These are phyloP conservation scores for Sebastes flavidus DNA, from an alignment of 2,797 vertebrate genomes.

Conservation along the genomic window DNA sequence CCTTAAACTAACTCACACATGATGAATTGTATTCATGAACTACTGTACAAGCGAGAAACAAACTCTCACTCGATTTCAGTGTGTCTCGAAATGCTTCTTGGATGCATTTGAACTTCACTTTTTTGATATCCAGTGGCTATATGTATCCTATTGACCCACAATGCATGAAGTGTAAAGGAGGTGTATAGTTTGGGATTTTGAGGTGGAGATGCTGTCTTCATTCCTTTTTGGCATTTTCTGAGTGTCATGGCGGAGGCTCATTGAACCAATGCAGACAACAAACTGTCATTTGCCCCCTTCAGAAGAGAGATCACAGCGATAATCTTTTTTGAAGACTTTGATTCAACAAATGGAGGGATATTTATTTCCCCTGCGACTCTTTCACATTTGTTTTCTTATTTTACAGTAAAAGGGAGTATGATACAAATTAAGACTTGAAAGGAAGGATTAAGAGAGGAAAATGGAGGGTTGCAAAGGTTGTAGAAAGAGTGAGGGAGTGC, in stretches of 20 bases:
- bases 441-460: not conserved
- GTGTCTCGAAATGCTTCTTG: not conserved
- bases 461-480: not conserved
- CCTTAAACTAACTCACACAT: too few relatives aligned
- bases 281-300: not conserved
- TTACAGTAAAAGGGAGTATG: not conserved
- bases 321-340: not conserved
- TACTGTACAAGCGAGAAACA: not conserved
- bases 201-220: not conserved
- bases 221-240: not conserved
- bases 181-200: not conserved
- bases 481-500: not conserved
- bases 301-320: not conserved
- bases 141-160: not conserved
- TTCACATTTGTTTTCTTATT: conserved; percentile 1
- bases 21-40: too few relatives aligned
- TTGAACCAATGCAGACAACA: not conserved
- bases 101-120: not conserved
- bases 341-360: not conserved
- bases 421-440: not conserved
- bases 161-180: not conserved
- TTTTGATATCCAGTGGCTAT: not conserved
- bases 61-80: not conserved
- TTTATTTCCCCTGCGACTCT: not conserved
- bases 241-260: not conserved